A percentile compares a stretch with the other conserved stretches of the same genome.
Conservation (phyloP, 2,888 invertebrate species). For the Sinodicranocentrus sp. region DNA sequence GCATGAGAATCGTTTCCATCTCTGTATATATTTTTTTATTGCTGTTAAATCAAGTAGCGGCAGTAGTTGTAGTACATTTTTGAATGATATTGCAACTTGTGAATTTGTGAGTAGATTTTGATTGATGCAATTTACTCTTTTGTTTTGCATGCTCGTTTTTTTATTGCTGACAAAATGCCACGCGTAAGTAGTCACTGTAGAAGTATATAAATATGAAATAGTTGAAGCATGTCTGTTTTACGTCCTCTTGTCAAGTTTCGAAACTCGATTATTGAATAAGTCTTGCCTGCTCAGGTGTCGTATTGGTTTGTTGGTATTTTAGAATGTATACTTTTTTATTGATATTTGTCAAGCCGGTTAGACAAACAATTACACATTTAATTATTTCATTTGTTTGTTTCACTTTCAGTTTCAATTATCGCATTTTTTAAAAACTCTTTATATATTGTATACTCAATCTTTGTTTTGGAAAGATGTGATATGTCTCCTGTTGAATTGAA, state of each 20-base stretch:
- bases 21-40: background rate
- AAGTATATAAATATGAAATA: background rate
- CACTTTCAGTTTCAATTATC: constrained; percentile 56
- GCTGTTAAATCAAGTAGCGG: background rate
- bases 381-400: constrained; percentile 49
- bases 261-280: too few relatives aligned
- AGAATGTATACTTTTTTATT: background rate
- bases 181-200: background rate
- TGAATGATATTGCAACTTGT: background rate
- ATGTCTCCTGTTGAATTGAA: too few relatives aligned
- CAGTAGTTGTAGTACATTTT: background rate
- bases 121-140: too few relatives aligned
- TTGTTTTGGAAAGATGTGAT: too few relatives aligned
- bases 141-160: constrained; percentile 12
- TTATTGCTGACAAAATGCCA: constrained; percentile 21
- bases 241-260: too few relatives aligned
- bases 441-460: too few relatives aligned
- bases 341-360: constrained; percentile 20
- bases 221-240: background rate
- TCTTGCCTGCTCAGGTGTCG: too few relatives aligned
- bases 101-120: background rate
- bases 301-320: background rate
- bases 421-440: too few relatives aligned
- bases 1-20: too few relatives aligned
- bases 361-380: constrained; percentile 52